A percentile compares a stretch with the other conserved stretches of the same genome.
Conservation (phyloP, 2,888 invertebrate genomes). For the Diaphora mendica region DNA sequence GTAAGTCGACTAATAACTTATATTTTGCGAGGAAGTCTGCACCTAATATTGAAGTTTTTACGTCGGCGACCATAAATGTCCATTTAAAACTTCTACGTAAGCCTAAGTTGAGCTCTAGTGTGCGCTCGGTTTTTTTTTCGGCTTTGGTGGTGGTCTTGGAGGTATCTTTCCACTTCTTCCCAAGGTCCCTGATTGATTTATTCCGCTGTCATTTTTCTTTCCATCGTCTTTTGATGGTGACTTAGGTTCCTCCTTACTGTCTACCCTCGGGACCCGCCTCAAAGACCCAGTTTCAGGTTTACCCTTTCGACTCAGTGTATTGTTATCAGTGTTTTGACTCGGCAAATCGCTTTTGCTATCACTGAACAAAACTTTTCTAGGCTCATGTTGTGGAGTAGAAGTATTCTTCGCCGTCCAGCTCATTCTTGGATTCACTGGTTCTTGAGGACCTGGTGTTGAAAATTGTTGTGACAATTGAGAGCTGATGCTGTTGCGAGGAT, state of each 20-base stretch:
- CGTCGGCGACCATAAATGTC: no score
- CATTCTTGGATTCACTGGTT: slow-evolving; percentile 81
- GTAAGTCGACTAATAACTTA: no score
- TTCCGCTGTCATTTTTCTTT: slow-evolving; percentile 70
- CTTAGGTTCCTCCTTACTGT: slow-evolving; percentile 68
- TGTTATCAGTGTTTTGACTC: slow-evolving; percentile 69
- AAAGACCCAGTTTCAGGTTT: slow-evolving; percentile 85
- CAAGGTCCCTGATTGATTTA: slow-evolving; percentile 80
- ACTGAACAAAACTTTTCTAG: slow-evolving; percentile 76
- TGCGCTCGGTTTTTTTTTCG: slow-evolving; percentile 91
- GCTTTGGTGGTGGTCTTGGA: slow-evolving; percentile 93
- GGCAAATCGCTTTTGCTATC: slow-evolving; percentile 72
- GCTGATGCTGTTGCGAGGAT: slow-evolving; percentile 82
- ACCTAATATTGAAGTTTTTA: no score
- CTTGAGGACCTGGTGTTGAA: slow-evolving; percentile 82
- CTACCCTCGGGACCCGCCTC: slow-evolving; percentile 72
- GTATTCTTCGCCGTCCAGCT: slow-evolving; percentile 84
- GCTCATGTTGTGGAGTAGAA: slow-evolving; percentile 80
- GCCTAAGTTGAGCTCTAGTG: no score
- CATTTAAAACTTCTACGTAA: no score
- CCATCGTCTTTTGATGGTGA: slow-evolving; percentile 78
- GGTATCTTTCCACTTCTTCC: slow-evolving; percentile 89
- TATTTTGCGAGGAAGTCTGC: no score
- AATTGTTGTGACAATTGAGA: slow-evolving; percentile 82
- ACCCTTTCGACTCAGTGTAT: slow-evolving; percentile 77